Base-by-base conservation (phyloP, 2,797 vertebrate genomes). In the Natrix natrix region DNA sequence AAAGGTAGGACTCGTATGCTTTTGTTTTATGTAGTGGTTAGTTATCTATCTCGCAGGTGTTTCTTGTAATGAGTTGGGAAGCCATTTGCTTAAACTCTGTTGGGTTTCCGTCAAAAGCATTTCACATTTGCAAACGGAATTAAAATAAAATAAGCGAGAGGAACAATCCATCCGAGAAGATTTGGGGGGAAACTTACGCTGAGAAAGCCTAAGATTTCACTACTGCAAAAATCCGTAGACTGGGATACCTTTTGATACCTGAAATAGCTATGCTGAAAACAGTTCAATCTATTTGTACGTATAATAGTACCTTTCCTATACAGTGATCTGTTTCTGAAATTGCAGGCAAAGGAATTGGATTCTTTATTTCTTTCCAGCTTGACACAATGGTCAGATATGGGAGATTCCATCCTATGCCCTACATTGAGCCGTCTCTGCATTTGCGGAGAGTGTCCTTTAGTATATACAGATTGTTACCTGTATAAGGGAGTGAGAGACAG, bases 31-130 rank as follows among this genome's bases (percentile, higher is more conserved):
- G 13, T 12, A 57, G 11, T 48, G 37, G 8, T 24, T 69, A 14
- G 5, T 24, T 69, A 14, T 66, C 17, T 59, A 0, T 13, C 0
- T 2, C 20, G 4, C 43, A 0, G 0, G 0, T 0, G 0, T 0
- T 0, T 7, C 57, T 90, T 8, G 24, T 37, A 24, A 1, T 0
- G 4, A 12, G 37, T 8, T n/a, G 52, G 2, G 6, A 0, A 0
- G 0, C 3, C 32, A 56, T 92, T 55, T 52, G 20, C 8, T 52
- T 66, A 4, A 89, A 37, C 20, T 37, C 26, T 24, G 0, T 48
- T 87, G 60, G 2, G 32, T 90, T 66, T 83, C 52, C 0, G 8
- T 92, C 5, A 57, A 54, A 54, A 86, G n/a, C 1, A 8, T 32
- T 32, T 43, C 28, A 57, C 26, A 56, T 69, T 69, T 69, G 28